A percentile compares a stretch with the other conserved stretches of the same genome.
Evolutionary conservation across 2,113 vertebrate genomes (phyloP).

Genomic region (Vanacampus margaritifer): DNA sequence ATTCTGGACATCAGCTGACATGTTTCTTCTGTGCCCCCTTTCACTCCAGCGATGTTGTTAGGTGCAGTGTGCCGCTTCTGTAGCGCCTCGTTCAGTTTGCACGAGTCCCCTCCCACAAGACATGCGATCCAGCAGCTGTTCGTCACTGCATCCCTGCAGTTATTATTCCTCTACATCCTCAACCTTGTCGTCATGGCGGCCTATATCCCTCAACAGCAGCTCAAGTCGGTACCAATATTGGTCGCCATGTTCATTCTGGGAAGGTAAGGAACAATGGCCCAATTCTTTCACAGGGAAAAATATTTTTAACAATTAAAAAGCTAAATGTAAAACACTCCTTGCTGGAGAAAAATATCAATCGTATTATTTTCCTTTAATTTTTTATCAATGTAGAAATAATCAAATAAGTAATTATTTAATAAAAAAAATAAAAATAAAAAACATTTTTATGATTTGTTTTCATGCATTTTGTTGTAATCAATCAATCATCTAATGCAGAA

Average conservation of each 20-base stretch:
- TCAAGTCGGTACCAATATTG: constrained; percentile 68
- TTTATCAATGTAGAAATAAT: too few relatives aligned
- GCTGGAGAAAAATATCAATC: too few relatives aligned
- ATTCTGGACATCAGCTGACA: background rate
- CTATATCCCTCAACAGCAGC: constrained; percentile 65
- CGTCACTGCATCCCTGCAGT: constrained; percentile 60
- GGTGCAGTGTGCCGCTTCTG: constrained; percentile 65
- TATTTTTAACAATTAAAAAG: background rate
- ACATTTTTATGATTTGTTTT: too few relatives aligned
- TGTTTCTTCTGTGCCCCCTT: constrained; percentile 32
- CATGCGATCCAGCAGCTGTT: constrained; percentile 59
- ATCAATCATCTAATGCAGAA: too few relatives aligned
- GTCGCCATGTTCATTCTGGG: constrained; percentile 67
- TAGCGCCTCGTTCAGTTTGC: constrained; percentile 48
- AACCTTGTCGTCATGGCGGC: constrained; percentile 67
- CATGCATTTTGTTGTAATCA: too few relatives aligned
- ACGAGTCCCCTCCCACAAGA: constrained; percentile 38
- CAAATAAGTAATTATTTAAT: background rate
- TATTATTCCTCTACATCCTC: constrained; percentile 67
- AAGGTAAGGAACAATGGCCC: constrained; percentile 56
- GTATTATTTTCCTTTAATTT: too few relatives aligned
- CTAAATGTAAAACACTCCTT: too few relatives aligned
- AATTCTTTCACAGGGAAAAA: too few relatives aligned
- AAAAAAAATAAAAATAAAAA: too few relatives aligned
- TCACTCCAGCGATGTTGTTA: constrained; percentile 58